Percentiles rank a stretch among this genome's conserved stretches.
phyloP scores from a whole-genome alignment of 2,797 vertebrate species.

The Chelon auratus region DNA sequence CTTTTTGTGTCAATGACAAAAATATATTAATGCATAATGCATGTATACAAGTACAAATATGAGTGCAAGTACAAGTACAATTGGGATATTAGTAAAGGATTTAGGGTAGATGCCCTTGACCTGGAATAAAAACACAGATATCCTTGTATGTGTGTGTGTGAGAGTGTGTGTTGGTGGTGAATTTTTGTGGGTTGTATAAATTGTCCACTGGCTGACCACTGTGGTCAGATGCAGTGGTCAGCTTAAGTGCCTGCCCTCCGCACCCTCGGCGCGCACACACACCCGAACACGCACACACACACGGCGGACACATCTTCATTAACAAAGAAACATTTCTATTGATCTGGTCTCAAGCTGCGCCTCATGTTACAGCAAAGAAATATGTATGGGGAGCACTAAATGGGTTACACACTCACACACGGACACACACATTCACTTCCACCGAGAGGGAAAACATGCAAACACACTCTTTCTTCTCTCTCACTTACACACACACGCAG shows the following conservation, averaged over 20 bases:
- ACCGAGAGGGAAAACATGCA: conserved; percentile 54
- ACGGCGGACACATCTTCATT: conserved; percentile 94
- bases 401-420: conserved; percentile 55
- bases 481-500: conserved; percentile 35
- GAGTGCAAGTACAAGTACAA: too few species aligned
- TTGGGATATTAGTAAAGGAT: too few species aligned
- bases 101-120: conserved; percentile 18
- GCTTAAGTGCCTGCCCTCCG: conserved; percentile 57
- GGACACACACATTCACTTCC: conserved; percentile 42
- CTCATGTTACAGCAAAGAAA: conserved; percentile 86
- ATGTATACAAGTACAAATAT: too few species aligned
- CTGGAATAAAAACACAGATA: conserved; percentile 15
- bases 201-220: conserved; percentile 74
- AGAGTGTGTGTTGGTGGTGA: conserved; percentile 28
- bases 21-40: too few species aligned
- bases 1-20: too few species aligned
- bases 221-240: conserved; percentile 79
- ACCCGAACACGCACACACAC: conserved; percentile 76
- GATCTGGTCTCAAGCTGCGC: conserved; percentile 93
- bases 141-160: conserved; percentile 22
- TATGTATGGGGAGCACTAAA: conserved; percentile 75
- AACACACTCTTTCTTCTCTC: conserved; percentile 46
- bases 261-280: conserved; percentile 29
- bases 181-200: conserved; percentile 76
- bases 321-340: conserved; percentile 98